phyloP scores from a whole-genome alignment of 2,113 vertebrate genomes.

The Sus scrofa region DNA sequence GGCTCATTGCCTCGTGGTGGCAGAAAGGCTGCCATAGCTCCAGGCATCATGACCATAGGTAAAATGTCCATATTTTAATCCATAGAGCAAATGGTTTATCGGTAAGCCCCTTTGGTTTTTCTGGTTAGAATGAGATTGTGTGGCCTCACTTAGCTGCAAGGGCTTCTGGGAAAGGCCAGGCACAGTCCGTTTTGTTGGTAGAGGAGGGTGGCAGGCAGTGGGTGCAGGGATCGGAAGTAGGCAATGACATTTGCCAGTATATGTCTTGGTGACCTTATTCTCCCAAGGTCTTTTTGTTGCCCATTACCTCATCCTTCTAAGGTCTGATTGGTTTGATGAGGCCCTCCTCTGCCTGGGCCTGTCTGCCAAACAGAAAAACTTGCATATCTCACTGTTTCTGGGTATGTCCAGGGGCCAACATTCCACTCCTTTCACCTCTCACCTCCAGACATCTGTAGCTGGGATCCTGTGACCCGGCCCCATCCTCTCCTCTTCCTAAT shows the following conservation, averaged over 20 bases:
- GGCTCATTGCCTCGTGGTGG: background rate
- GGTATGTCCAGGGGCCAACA: too few species aligned
- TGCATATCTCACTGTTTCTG: background rate
- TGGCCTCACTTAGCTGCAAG: background rate
- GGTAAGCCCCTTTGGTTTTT: background rate
- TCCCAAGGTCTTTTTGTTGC: background rate
- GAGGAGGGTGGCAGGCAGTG: background rate
- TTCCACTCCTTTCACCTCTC: too few species aligned
- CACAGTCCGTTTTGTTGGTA: background rate
- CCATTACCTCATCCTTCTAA: background rate
- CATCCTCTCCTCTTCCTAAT: too few species aligned
- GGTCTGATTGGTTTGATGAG: too few species aligned
- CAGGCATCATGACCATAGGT: background rate
- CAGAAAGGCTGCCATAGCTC: background rate
- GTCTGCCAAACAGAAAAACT: background rate
- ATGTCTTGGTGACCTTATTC: background rate
- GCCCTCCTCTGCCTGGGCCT: background rate
- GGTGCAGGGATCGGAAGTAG: background rate
- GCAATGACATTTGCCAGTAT: background rate
- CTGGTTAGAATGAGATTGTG: background rate
- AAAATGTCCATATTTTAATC: background rate
- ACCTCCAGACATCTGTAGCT: too few species aligned
- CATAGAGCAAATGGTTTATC: background rate
- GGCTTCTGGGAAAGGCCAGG: slow-evolving; percentile 18
- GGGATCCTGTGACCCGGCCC: background rate